Evolutionary conservation across 2,888 invertebrate species (phyloP).

Genomic region (Spodoptera exigua): DNA sequence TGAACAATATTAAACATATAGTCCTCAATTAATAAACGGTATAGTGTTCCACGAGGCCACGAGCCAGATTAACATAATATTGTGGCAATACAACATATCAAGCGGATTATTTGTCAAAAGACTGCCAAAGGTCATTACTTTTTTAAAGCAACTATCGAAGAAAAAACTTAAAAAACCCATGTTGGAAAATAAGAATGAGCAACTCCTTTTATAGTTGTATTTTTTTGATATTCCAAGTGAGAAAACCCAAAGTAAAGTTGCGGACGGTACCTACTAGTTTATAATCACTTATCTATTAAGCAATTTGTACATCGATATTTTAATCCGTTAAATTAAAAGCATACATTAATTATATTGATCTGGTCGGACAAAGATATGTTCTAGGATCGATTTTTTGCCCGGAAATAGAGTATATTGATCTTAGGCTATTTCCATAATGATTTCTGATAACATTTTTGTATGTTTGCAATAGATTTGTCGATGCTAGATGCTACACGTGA

Average conservation of each 20-base stretch:
- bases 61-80: conserved; percentile 18
- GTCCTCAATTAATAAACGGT: no score
- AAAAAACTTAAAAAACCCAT: conserved; percentile 10
- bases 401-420: no score
- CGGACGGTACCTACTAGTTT: neutral
- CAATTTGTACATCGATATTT: no score
- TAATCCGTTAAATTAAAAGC: no score
- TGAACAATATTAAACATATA: no score
- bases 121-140: conserved; percentile 25
- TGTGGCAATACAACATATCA: neutral
- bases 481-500: no score
- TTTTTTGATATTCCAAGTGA: conserved; percentile 1
- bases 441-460: no score
- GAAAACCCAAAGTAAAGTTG: conserved; percentile 11
- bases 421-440: no score
- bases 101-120: conserved; percentile 2
- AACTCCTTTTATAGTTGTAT: neutral
- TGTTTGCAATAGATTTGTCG: no score
- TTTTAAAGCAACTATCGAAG: neutral
- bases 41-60: conserved; percentile 6
- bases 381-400: no score
- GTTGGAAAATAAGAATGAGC: neutral
- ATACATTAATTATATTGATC: no score
- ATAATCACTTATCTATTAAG: neutral
- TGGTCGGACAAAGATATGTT: no score